A percentile compares a stretch with the other conserved stretches of the same genome.
These are phyloP conservation scores for Drosophila pectinifera DNA, from an alignment of 1,140 invertebrate species.

Conservation along the genomic window DNA sequence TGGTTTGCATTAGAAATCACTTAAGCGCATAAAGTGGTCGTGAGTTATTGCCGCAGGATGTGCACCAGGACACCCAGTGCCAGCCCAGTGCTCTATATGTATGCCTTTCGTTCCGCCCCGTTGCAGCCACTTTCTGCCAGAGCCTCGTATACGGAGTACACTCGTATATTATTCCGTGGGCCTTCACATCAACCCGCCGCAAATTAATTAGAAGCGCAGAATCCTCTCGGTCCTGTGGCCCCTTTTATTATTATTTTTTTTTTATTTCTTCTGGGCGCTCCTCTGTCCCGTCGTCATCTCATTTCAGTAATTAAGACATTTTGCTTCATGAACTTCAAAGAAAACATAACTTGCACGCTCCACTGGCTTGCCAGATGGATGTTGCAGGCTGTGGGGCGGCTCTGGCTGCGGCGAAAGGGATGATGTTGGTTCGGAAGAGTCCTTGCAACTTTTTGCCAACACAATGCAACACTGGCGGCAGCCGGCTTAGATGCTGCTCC, in stretches of 20 bases:
- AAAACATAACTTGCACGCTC: slow-evolving; percentile 58
- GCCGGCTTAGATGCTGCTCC: slow-evolving; percentile 19
- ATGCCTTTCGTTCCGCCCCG: slow-evolving; percentile 6
- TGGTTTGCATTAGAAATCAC: slow-evolving; percentile 83
- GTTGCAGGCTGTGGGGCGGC: slow-evolving; percentile 1
- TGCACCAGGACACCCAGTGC: slow-evolving; percentile 53
- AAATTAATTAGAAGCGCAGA: slow-evolving; percentile 66
- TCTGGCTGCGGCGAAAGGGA: not conserved
- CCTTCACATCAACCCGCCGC: slow-evolving; percentile 32
- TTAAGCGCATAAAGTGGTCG: slow-evolving; percentile 82
- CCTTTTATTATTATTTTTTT: not conserved
- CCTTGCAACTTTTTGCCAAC: slow-evolving; percentile 32
- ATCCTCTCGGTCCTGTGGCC: not conserved
- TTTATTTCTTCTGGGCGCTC: not conserved
- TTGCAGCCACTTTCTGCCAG: slow-evolving; percentile 17
- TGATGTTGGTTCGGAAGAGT: not conserved
- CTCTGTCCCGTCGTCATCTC: slow-evolving; percentile 40
- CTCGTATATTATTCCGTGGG: slow-evolving; percentile 1
- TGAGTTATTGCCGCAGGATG: slow-evolving; percentile 82
- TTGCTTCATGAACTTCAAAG: slow-evolving; percentile 76
- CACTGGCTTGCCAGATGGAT: slow-evolving; percentile 52
- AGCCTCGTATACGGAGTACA: too few relatives aligned
- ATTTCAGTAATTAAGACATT: slow-evolving; percentile 79
- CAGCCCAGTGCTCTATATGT: not conserved
- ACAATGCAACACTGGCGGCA: slow-evolving; percentile 34